phyloP scores from a whole-genome alignment of 1,140 invertebrate species.

The Drosophila parvula region DNA sequence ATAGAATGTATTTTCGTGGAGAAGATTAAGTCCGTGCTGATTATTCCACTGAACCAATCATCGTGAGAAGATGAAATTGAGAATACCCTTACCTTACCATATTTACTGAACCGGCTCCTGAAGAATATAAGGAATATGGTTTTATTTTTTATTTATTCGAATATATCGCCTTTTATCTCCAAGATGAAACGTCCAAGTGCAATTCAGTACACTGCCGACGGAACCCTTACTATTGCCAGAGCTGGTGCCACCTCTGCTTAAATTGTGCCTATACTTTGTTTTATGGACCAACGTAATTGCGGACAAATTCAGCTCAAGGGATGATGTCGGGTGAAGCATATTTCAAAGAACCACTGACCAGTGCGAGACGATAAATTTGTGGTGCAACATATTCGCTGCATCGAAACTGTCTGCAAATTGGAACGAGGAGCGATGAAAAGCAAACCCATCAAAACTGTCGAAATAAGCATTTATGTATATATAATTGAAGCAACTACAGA shows the following conservation, averaged over 20 bases:
- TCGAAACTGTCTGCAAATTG: too few species aligned
- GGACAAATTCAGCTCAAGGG: neutral
- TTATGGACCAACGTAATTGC: neutral
- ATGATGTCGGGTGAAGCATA: constrained; percentile 5
- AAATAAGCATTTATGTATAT: too few species aligned
- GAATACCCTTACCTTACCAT: neutral
- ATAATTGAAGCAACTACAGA: too few species aligned
- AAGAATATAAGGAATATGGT: too few species aligned
- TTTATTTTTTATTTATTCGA: neutral
- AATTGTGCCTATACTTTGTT: constrained; percentile 1
- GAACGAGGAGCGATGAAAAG: too few species aligned
- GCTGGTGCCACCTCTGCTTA: neutral
- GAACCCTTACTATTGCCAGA: neutral
- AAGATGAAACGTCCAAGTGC: neutral
- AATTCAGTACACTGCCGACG: neutral
- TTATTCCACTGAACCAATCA: neutral
- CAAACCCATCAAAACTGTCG: too few species aligned
- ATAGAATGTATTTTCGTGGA: constrained; percentile 1
- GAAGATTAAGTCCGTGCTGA: neutral
- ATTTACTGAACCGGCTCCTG: too few species aligned
- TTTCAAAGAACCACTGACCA: neutral
- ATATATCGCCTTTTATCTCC: neutral
- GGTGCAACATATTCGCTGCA: neutral
- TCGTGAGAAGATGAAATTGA: too few species aligned
- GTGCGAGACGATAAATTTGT: constrained; percentile 2